Evolutionary conservation across 2,113 vertebrate species (phyloP).

Genomic region (Ornithorhynchus anatinus): DNA sequence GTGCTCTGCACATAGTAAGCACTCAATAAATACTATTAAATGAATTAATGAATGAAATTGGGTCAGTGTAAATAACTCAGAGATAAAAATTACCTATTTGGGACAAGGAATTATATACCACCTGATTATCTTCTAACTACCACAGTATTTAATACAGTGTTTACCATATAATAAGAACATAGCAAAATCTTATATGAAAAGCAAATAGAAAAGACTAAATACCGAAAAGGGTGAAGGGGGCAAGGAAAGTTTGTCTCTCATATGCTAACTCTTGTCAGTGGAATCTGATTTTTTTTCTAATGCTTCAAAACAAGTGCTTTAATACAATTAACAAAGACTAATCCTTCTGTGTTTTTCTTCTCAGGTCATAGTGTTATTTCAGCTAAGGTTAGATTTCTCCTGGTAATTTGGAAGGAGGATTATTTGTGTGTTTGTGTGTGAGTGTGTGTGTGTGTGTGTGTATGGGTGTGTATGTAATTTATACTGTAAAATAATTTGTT

Average conservation of each 20-base stretch:
- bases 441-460: not conserved
- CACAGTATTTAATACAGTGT: no score
- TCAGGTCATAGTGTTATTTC: conserved; percentile 30
- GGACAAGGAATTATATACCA: no score
- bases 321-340: conserved; percentile 41
- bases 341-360: conserved; percentile 23
- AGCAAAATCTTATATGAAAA: not conserved
- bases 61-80: no score
- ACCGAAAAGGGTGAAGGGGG: not conserved
- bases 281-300: not conserved
- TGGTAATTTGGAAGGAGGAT: conserved; percentile 36
- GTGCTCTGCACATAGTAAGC: no score
- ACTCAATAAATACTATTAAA: no score
- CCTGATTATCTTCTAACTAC: no score
- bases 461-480: conserved; percentile 26
- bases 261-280: not conserved
- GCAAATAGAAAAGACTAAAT: not conserved
- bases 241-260: not conserved
- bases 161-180: no score
- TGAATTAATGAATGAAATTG: no score
- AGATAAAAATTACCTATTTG: no score
- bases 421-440: conserved; percentile 55
- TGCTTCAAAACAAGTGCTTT: conserved; percentile 3
- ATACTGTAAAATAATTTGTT: not conserved
- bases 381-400: conserved; percentile 21